Percentiles rank a stretch among this genome's conserved stretches.
Evolutionary conservation across 2,797 vertebrate species (phyloP).

Genomic region (Tragelaphus oryx): DNA sequence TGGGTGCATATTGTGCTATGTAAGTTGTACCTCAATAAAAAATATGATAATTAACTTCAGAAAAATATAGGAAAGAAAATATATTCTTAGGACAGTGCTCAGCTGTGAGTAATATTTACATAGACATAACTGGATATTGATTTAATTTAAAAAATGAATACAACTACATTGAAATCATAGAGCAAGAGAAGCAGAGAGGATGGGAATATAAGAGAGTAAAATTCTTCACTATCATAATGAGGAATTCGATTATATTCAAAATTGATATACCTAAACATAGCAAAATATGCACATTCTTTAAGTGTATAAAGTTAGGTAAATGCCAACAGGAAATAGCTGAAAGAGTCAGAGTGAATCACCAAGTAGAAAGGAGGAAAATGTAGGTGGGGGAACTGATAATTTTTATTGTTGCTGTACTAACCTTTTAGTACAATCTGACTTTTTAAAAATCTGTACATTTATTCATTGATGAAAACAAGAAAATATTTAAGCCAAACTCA

Average conservation of each 20-base stretch:
- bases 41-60: slow-evolving; percentile 10
- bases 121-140: slow-evolving; percentile 13
- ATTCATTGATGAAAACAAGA: neutral
- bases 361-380: neutral
- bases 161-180: neutral
- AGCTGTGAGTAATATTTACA: slow-evolving; percentile 17
- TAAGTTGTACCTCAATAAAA: slow-evolving; percentile 29
- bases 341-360: neutral
- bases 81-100: neutral
- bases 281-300: neutral
- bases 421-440: neutral
- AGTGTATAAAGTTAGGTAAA: neutral
- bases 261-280: neutral
- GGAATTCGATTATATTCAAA: neutral
- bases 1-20: neutral
- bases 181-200: neutral
- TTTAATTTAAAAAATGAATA: slow-evolving; percentile 15
- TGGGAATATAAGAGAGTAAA: neutral
- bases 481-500: neutral
- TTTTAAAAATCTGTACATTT: neutral
- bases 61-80: slow-evolving; percentile 28
- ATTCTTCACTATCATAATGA: neutral
- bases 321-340: neutral
- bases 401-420: neutral
- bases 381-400: neutral